Base-by-base conservation (phyloP, 2,888 invertebrate genomes). In the Epistrophe grossulariae region DNA sequence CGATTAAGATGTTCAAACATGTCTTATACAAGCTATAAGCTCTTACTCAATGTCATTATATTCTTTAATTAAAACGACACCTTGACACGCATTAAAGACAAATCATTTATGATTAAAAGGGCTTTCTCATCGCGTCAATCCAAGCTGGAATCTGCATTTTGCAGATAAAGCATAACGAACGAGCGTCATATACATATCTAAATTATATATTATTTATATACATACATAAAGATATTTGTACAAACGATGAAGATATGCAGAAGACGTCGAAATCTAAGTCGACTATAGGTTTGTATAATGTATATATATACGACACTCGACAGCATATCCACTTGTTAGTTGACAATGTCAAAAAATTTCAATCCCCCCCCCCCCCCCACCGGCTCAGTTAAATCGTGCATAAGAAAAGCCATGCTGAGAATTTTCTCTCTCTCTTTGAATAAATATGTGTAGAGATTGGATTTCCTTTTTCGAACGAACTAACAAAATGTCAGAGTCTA, bases 321-420 rank as follows among this genome's bases (percentile, higher is more conserved):
- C 64, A 79, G 57, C 60, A 68, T 38, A 45, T 68, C 64, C 78
- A 68, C 68, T 74, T 79, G 83, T 79, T 79, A 79, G 83, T 70
- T 84, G 83, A 84, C 70, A 84, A 57, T 74, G 83, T 79, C 79
- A 70, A 57, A 73, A 55, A 59, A n/a, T 79, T 70, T 57, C 38
- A 77, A 79, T 70, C 62, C 68, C 74, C 68, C 74, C 79, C 73
- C 24, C 24, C n/a, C n/a, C n/a, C n/a, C n/a, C n/a, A n/a, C n/a
- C n/a, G n/a, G n/a, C n/a, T 24, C 3, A 83, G 66, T 83, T 68
- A 73, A 83, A 83, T 60, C 66, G 83, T 79, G 79, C 73, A 70
- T 57, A 57, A 50, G 50, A 50, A 48, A 68, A 68, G 43, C 60
- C 19, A 76, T 35, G 38, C 50, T 68, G 48, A 24, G 2, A 3